A percentile compares a stretch with the other conserved stretches of the same genome.
Evolutionary conservation across 2,888 invertebrate species (phyloP).

Genomic region (Eristalis tenax): DNA sequence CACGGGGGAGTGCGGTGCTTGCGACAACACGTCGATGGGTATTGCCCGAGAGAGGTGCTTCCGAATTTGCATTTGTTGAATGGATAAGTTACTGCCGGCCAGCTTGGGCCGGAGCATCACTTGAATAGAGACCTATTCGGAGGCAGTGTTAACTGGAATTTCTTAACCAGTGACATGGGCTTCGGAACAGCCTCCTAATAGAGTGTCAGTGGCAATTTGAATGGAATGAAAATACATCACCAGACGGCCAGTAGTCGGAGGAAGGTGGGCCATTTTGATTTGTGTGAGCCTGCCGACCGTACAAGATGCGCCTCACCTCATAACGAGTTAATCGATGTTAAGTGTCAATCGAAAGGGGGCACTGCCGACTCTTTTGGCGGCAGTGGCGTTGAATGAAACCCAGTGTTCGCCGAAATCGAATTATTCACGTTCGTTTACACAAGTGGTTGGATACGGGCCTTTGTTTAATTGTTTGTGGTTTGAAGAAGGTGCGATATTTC

Average conservation of each 20-base stretch:
- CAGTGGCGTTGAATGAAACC: neutral
- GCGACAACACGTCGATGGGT: slow-evolving; percentile 27
- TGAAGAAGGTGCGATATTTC: neutral
- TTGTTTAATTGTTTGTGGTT: neutral
- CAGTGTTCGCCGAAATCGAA: neutral
- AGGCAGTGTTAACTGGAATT: neutral
- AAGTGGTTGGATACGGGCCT: neutral
- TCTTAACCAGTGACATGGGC: neutral
- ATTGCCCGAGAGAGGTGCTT: slow-evolving; percentile 33
- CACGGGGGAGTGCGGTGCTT: neutral
- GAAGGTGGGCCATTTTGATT: neutral
- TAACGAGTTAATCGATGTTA: neutral
- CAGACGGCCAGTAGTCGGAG: neutral
- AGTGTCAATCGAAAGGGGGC: neutral
- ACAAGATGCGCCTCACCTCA: neutral
- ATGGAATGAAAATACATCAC: neutral
- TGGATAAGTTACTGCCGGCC: slow-evolving; percentile 26
- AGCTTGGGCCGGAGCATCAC: neutral
- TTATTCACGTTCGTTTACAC: neutral
- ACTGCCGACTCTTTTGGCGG: neutral
- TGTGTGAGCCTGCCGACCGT: neutral
- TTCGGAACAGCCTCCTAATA: neutral
- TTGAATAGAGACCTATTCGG: neutral
- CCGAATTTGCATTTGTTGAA: slow-evolving; percentile 58
- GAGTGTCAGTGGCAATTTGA: neutral